phyloP scores from a whole-genome alignment of 2,113 vertebrate genomes.

The Anseranas semipalmata region DNA sequence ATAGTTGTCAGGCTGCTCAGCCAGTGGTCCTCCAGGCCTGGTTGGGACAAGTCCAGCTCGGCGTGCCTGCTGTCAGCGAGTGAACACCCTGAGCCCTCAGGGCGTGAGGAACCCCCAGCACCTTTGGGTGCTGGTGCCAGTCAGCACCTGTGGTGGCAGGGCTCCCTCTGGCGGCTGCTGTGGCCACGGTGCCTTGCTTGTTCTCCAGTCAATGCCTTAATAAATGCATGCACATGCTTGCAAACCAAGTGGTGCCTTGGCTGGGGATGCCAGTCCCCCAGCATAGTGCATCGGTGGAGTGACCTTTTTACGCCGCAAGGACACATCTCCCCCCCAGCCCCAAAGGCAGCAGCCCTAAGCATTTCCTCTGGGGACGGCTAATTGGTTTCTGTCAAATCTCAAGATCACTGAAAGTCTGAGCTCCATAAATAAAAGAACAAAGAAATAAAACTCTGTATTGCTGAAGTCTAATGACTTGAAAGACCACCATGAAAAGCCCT shows the following conservation, averaged over 20 bases:
- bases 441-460: not conserved
- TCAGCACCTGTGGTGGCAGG: not conserved
- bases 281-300: not conserved
- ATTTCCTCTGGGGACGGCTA: not conserved
- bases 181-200: fast-evolving
- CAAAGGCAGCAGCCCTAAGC: not conserved
- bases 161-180: not conserved
- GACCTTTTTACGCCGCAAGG: not conserved
- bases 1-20: not conserved
- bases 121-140: not conserved
- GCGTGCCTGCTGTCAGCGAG: not conserved
- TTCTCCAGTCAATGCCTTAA: not conserved
- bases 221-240: fast-evolving
- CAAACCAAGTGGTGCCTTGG: fast-evolving
- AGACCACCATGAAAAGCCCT: not conserved
- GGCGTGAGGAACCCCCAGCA: not conserved
- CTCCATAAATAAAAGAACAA: not conserved
- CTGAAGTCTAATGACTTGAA: not conserved
- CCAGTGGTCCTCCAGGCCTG: not conserved
- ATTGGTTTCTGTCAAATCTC: not conserved
- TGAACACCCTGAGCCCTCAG: not conserved
- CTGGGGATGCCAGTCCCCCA: not conserved
- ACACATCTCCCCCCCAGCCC: not conserved
- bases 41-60: fast-evolving
- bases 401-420: not conserved